These are phyloP conservation scores for Lanius collurio DNA, from an alignment of 2,113 vertebrate species.

Conservation along the genomic window DNA sequence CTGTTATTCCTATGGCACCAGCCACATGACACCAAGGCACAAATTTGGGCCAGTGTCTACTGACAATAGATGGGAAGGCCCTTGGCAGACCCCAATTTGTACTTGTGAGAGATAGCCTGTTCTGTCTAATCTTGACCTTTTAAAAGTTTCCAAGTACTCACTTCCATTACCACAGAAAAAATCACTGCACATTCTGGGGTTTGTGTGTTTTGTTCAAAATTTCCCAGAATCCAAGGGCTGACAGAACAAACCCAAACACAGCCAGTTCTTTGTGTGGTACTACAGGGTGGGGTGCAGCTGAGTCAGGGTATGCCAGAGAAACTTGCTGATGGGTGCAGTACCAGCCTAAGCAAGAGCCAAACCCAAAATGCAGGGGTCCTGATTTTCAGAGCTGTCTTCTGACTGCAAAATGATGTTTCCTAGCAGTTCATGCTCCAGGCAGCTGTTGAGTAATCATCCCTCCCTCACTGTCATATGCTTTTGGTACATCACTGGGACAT, in stretches of 20 bases:
- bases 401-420: neutral
- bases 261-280: neutral
- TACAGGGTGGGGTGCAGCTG: neutral
- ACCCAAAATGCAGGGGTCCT: neutral
- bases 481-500: neutral
- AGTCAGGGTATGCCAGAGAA: fast-evolving
- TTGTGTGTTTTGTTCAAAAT: neutral
- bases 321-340: neutral
- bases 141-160: slow-evolving; percentile 11
- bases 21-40: neutral
- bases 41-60: neutral
- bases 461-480: neutral
- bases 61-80: slow-evolving; percentile 1
- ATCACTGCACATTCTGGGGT: neutral
- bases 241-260: neutral
- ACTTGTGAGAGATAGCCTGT: neutral
- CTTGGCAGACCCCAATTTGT: slow-evolving; percentile 16
- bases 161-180: slow-evolving; percentile 8
- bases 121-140: slow-evolving; percentile 37
- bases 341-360: neutral
- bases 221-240: neutral
- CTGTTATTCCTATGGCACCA: neutral
- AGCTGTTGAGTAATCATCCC: neutral
- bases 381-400: neutral
- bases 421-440: neutral